Evolutionary conservation across 2,113 vertebrate genomes (phyloP), one percentile per base, ranked within the genome.

Genomic region (Sciurus niger): DNA sequence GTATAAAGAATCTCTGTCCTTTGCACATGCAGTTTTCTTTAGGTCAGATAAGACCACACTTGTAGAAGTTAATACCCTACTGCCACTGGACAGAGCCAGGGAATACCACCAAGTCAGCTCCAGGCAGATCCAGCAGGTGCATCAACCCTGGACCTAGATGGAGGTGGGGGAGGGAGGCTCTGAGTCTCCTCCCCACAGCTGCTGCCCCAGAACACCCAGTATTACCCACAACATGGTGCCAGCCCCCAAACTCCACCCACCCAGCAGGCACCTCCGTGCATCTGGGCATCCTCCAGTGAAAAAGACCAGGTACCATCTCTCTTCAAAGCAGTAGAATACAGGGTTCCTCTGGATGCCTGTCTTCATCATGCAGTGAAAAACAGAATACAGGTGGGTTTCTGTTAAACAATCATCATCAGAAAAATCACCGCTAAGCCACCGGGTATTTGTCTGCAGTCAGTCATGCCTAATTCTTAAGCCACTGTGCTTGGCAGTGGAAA

Each of bases 361-460:
- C 60, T 92, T 85, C 84, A 8, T 34, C 22, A 40, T 34, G 34
- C 13, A 58, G 32, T 84, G 48, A 84, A 93, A 96, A 53, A 91
- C n/a, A 34, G 68, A 30, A 3, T 51, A 14, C 12, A 60, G 28
- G 28, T n/a, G 77, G 43, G 24, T 80, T 58, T 76, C 34, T 12
- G 4, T 85, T 76, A 53, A 87, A 53, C 32, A 65, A 67, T 80
- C 3, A 16, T 37, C 22, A 68, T 67, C 43, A 43, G 20, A 30
- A 84, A 70, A 48, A 51, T 67, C 40, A 80, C 87, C 43, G 12
- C 63, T 51, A 40, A 92, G 16, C 14, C 40, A 77, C 30, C 20
- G 8, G 4, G 30, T 58, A 55, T 84, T 73, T 30, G 1, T 51
- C 77, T 60, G 89, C 13, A 46, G 43, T 43, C 70, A 58, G 60